Conservation (phyloP, 2,113 vertebrate genomes). For the Vidua macroura region DNA sequence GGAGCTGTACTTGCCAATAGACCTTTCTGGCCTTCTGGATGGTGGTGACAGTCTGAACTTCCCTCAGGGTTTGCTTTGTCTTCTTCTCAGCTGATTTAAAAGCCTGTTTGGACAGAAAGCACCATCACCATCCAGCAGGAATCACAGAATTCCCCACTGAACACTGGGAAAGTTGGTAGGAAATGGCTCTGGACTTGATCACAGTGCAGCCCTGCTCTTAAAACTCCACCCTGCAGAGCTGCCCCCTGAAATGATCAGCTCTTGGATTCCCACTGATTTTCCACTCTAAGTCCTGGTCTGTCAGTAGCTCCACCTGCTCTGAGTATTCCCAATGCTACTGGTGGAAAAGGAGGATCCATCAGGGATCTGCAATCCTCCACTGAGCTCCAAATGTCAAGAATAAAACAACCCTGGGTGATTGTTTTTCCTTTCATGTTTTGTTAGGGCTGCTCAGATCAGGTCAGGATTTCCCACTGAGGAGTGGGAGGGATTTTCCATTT, state of each 20-base stretch:
- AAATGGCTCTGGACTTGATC: background rate
- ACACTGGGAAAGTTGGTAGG: background rate
- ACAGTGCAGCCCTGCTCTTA: no score
- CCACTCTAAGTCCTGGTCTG: background rate
- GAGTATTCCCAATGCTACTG: fast-evolving
- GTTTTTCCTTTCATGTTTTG: fast-evolving
- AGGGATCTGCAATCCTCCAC: background rate
- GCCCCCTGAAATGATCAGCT: background rate
- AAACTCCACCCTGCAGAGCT: background rate
- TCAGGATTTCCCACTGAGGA: background rate
- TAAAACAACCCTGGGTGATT: background rate
- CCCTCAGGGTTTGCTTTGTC: constrained; percentile 94
- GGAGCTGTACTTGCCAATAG: constrained; percentile 85
- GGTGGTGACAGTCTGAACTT: constrained; percentile 93
- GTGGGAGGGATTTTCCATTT: background rate
- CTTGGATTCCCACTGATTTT: background rate
- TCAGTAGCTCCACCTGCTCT: background rate
- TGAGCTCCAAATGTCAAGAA: background rate
- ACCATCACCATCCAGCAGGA: background rate
- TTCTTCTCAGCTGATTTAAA: constrained; percentile 99
- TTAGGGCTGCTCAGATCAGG: background rate
- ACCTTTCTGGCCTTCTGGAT: constrained; percentile 99
- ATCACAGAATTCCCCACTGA: fast-evolving
- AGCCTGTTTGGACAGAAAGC: constrained; percentile 75
- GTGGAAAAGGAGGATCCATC: background rate